Evolutionary conservation across 2,113 vertebrate genomes (phyloP).

Genomic region (Oncorhynchus nerka): DNA sequence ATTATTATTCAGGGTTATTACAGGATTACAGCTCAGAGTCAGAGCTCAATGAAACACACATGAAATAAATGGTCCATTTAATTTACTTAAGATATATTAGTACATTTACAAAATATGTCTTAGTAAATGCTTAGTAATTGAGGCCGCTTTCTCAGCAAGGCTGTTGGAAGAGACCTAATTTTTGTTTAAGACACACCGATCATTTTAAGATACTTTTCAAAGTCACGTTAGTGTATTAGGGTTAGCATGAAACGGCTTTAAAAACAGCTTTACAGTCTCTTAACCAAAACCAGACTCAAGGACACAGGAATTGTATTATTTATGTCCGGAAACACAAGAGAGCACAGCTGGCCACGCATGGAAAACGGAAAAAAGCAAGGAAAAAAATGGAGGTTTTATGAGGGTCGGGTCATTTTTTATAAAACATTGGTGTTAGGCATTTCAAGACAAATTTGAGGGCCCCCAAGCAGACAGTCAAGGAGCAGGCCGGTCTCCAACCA

Average conservation of each 20-base stretch:
- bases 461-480: constrained; percentile 20
- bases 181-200: too few relatives aligned
- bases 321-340: background rate
- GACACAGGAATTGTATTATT: background rate
- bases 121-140: too few relatives aligned
- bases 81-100: too few relatives aligned
- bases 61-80: too few relatives aligned
- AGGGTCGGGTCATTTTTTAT: background rate
- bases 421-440: background rate
- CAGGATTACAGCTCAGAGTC: too few relatives aligned
- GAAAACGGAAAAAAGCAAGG: background rate
- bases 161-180: too few relatives aligned
- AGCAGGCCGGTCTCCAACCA: constrained; percentile 12
- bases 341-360: background rate
- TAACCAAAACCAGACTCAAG: background rate
- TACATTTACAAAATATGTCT: too few relatives aligned
- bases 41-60: too few relatives aligned
- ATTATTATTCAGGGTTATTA: too few relatives aligned
- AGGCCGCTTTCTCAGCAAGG: too few relatives aligned
- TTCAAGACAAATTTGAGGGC: background rate
- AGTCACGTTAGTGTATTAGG: background rate
- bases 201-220: background rate
- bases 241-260: background rate
- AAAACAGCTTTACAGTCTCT: background rate
- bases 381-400: background rate